Conservation (phyloP, 2,888 invertebrate genomes). For the Oeneis ivallda region DNA sequence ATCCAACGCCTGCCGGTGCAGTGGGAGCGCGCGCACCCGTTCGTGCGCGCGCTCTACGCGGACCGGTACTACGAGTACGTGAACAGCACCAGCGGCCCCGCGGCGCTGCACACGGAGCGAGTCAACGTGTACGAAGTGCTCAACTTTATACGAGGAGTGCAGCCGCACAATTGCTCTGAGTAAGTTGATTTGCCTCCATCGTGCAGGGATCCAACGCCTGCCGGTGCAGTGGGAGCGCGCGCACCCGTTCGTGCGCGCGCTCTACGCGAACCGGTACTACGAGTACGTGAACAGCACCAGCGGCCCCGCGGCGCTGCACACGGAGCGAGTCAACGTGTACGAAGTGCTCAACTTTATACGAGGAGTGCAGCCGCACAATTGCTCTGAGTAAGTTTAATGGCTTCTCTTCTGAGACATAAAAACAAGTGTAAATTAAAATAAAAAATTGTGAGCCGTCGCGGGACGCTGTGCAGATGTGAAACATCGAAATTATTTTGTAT, state of each 20-base stretch:
- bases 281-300: conserved; percentile 87
- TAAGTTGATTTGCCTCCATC: conserved; percentile 46
- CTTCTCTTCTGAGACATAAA: no score
- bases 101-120: conserved; percentile 83
- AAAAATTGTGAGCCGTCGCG: no score
- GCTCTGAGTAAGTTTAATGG: conserved; percentile 77
- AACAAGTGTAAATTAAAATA: no score
- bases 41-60: conserved; percentile 87
- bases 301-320: conserved; percentile 85
- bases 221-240: conserved; percentile 92
- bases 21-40: conserved; percentile 88
- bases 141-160: conserved; percentile 88
- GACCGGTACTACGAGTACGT: conserved; percentile 89
- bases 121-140: conserved; percentile 89
- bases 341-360: conserved; percentile 89
- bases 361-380: conserved; percentile 84
- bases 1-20: conserved; percentile 91
- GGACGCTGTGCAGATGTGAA: no score
- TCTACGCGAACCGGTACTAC: conserved; percentile 87
- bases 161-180: conserved; percentile 82
- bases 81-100: conserved; percentile 85
- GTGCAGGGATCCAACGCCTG: conserved; percentile 90
- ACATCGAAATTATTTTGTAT: no score
- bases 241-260: conserved; percentile 85
- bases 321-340: conserved; percentile 87